Conservation (phyloP, 1,140 invertebrate species). For the Meteorus sp. region DNA sequence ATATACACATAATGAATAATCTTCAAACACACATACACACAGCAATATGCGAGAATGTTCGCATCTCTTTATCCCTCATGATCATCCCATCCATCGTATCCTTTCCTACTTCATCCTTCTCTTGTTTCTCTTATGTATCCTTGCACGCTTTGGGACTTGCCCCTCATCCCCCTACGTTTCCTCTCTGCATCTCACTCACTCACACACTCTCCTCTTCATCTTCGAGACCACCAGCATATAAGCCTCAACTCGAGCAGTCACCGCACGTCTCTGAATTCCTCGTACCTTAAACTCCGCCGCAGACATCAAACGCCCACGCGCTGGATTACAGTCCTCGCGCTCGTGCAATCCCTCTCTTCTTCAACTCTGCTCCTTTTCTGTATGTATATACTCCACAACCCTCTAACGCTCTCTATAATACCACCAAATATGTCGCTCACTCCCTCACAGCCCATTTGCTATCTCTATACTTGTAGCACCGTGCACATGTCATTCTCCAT, state of each 20-base stretch:
- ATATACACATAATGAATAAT: too few species aligned
- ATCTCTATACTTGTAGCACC: slow-evolving; percentile 13
- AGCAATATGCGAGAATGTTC: too few species aligned
- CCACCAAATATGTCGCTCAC: too few species aligned
- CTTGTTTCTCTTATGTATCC: too few species aligned
- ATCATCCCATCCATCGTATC: neutral
- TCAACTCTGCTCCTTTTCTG: neutral
- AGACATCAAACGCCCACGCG: slow-evolving; percentile 43
- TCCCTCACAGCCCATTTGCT: neutral
- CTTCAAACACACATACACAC: too few species aligned
- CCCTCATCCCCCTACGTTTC: too few species aligned
- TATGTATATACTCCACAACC: slow-evolving; percentile 8
- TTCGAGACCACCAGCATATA: neutral
- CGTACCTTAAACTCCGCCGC: slow-evolving; percentile 10
- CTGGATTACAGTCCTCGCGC: slow-evolving; percentile 32
- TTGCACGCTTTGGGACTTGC: neutral
- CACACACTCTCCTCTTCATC: neutral
- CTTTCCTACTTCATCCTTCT: too few species aligned
- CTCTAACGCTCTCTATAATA: neutral
- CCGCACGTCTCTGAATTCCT: slow-evolving; percentile 10
- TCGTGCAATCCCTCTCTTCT: slow-evolving; percentile 19
- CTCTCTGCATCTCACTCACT: neutral
- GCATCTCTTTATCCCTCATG: too few species aligned
- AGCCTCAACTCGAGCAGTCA: slow-evolving; percentile 5
- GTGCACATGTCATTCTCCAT: slow-evolving; percentile 40